phyloP scores from a whole-genome alignment of 2,113 vertebrate species.

The Scomber colias region DNA sequence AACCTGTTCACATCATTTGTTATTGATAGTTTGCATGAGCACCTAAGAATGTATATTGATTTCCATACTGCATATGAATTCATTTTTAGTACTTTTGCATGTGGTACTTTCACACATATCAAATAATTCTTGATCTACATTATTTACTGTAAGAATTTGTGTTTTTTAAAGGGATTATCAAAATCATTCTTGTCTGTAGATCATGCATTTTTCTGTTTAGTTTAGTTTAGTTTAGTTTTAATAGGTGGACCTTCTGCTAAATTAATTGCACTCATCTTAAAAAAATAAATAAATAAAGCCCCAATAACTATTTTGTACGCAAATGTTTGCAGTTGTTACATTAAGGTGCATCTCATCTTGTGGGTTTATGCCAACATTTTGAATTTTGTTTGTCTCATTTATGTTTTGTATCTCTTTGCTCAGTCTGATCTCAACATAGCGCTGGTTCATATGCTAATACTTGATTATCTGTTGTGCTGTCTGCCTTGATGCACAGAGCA shows the following conservation, averaged over 20 bases:
- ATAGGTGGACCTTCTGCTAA: background rate
- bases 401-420: conserved; percentile 14
- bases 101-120: conserved; percentile 15
- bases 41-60: conserved; percentile 44
- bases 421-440: background rate
- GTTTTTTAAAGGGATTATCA: conserved; percentile 30
- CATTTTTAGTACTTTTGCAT: conserved; percentile 53
- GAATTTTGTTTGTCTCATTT: conserved; percentile 1
- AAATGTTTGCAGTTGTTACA: conserved; percentile 1
- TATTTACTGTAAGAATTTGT: conserved; percentile 18
- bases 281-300: too few relatives aligned
- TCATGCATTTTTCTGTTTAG: background rate
- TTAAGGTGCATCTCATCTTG: background rate
- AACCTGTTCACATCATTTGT: conserved; percentile 34
- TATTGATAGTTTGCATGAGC: conserved; percentile 58
- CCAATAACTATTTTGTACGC: too few relatives aligned
- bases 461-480: conserved; percentile 18
- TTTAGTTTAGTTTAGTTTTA: background rate
- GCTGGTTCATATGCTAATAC: conserved; percentile 9
- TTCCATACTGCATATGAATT: conserved; percentile 33
- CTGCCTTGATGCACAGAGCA: background rate
- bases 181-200: conserved; percentile 10
- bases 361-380: conserved; percentile 6
- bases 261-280: background rate
- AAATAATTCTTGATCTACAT: background rate